Percentiles rank a stretch among this genome's conserved stretches.
Evolutionary conservation across 2,888 invertebrate genomes (phyloP).

Genomic region (Coremacera marginata): DNA sequence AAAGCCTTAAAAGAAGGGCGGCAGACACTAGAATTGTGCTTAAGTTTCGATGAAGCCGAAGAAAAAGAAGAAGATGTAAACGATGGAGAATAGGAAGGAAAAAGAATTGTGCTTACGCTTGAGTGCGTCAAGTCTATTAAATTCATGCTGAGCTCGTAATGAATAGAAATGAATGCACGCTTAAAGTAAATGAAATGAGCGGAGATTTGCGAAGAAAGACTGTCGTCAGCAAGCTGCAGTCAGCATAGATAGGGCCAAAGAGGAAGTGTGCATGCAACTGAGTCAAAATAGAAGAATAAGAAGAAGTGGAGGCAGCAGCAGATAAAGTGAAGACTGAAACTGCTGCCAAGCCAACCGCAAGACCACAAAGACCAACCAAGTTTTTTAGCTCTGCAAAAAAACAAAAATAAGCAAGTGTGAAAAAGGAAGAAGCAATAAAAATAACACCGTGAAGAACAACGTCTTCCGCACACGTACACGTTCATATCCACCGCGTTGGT

Average conservation of each 20-base stretch:
- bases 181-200: constrained; percentile 43
- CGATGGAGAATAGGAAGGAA: background rate
- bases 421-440: background rate
- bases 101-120: constrained; percentile 38
- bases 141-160: constrained; percentile 52
- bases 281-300: background rate
- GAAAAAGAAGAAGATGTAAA: background rate
- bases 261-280: background rate
- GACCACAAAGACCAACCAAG: background rate
- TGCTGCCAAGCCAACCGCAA: background rate
- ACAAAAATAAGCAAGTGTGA: background rate
- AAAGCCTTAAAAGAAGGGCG: background rate
- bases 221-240: background rate
- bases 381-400: background rate
- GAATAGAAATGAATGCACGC: constrained; percentile 47
- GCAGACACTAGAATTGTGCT: constrained; percentile 19
- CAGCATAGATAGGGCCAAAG: background rate
- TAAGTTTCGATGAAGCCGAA: constrained; percentile 42
- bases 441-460: background rate
- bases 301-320: background rate
- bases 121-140: constrained; percentile 52
- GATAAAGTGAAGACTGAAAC: background rate
- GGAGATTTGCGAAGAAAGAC: constrained; percentile 15
- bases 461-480: background rate
- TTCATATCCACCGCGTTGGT: too few relatives aligned